Conservation (phyloP, 2,888 invertebrate species). For the Notocelia uddmanniana region DNA sequence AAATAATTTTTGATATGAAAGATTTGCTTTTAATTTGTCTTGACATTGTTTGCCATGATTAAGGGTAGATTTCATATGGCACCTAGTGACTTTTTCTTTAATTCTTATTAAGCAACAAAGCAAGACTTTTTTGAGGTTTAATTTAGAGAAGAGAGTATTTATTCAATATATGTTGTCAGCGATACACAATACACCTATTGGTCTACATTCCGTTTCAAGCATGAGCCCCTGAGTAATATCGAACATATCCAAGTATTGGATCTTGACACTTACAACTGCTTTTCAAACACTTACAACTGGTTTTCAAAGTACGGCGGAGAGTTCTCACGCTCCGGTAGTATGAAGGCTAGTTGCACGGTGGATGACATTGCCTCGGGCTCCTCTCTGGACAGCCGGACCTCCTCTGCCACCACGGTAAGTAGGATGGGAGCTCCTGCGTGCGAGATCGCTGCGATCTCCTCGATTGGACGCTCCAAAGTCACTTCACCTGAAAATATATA, state of each 20-base stretch:
- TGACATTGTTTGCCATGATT: no score
- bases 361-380: constrained; percentile 93
- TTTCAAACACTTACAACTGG: constrained; percentile 91
- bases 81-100: no score
- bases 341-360: constrained; percentile 93
- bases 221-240: no score
- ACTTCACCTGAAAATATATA: constrained; percentile 70
- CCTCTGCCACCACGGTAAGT: constrained; percentile 94
- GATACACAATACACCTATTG: no score
- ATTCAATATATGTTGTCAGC: no score
- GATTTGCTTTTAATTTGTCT: no score
- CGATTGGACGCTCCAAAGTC: constrained; percentile 88
- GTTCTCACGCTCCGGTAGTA: constrained; percentile 91
- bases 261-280: constrained; percentile 87
- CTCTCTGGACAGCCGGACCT: constrained; percentile 90
- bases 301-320: constrained; percentile 93
- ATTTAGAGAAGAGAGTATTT: no score
- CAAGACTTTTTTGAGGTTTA: no score
- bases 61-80: no score
- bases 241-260: background rate
- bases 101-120: no score
- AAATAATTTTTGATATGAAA: no score
- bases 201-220: no score
- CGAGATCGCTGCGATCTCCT: constrained; percentile 92
- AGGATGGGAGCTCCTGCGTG: constrained; percentile 94